Evolutionary conservation across 1,140 invertebrate species (phyloP), one percentile per base, ranked within the genome.

Genomic region (Neelides sp.): DNA sequence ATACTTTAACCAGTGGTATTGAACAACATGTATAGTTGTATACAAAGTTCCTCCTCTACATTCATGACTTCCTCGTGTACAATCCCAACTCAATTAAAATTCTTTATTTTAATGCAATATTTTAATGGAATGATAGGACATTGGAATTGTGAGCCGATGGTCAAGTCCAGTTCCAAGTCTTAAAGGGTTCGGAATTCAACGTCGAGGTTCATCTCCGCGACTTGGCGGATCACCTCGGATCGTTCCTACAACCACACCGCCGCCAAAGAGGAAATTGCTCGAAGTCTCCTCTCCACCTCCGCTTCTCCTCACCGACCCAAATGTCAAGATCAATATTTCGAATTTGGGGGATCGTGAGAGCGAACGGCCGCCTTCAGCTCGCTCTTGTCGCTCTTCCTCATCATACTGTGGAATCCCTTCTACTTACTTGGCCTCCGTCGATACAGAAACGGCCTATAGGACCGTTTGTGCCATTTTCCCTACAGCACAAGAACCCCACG

Each of bases 401-500:
- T 32, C 28, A 32, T 37, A 50, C 28, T 35, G 41, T 40, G 48
- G 49, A 43, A 43, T 62, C 36, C 54, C 54, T 8, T 41, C 52
- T 7, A 50, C 36, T 22, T 53, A 43, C 34, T 39, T 61, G 24
- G 41, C 43, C 13, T 51, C 45, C 8, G 57, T 55, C 27, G 59
- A 61, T 48, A 17, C 52, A 4, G 55, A 61, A 34, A 57, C 59
- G 10, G 59, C 55, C 19, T 61, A 48, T 28, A 19, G 53, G 4
- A 52, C 55, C 13, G 47, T 59, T 4, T 59, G 52, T 30, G 37
- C 37, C 15, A 26, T 59, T 5, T 59, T 59, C 22, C 57, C 57
- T n/a, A 59, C 57, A 12, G 57, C 57, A 2, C 26, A 82, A 41
- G 87, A 93, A 64, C 81, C 79, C 23, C 86, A 90, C 62, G 88